These are phyloP conservation scores for Heterotis niloticus DNA, from an alignment of 2,113 vertebrate genomes.

Conservation along the genomic window DNA sequence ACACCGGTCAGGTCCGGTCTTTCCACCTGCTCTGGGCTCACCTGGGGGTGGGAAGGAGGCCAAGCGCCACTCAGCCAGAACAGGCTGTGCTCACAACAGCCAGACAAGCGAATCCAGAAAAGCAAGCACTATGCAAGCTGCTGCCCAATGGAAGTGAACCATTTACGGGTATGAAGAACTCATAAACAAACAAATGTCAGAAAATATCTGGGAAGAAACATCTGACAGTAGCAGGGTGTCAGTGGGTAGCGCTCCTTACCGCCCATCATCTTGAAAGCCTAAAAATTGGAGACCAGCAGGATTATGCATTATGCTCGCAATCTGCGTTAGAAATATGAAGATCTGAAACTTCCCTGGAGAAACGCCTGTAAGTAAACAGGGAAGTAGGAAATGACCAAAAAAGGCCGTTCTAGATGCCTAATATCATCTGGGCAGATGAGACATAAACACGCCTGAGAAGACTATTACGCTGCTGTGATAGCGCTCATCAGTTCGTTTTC, in stretches of 20 bases:
- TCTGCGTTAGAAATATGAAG: background rate
- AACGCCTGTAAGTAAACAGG: background rate
- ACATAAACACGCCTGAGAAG: background rate
- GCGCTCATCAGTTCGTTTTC: background rate
- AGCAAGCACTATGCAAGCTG: background rate
- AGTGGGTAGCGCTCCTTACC: background rate
- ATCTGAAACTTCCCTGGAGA: background rate
- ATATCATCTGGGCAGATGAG: background rate
- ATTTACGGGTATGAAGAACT: background rate
- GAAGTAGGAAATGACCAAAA: background rate
- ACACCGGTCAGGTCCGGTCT: background rate
- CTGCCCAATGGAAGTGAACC: background rate
- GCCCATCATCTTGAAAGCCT: background rate
- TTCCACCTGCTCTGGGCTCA: background rate
- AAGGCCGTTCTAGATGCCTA: background rate
- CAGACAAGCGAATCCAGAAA: background rate
- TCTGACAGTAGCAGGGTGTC: background rate
- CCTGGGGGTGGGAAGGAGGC: background rate
- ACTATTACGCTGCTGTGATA: background rate
- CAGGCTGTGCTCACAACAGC: background rate
- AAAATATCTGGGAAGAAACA: background rate
- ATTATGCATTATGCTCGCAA: background rate
- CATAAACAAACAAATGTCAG: background rate
- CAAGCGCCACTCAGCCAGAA: background rate
- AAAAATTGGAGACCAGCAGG: no score